Evolutionary conservation across 2,888 invertebrate species (phyloP).

Genomic region (Athalia rosae): DNA sequence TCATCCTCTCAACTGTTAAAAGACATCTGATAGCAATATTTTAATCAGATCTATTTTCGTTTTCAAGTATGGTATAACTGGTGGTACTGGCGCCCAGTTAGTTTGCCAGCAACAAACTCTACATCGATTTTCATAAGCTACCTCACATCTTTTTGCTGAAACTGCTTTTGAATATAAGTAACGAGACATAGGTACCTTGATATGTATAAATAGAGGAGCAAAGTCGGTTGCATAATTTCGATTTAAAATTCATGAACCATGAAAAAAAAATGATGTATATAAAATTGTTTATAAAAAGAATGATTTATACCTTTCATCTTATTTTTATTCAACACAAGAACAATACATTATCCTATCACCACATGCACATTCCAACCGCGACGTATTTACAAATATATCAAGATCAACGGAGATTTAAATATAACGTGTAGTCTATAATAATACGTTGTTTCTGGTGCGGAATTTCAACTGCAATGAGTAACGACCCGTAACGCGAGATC

Average conservation of each 20-base stretch:
- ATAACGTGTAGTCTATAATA: constrained; percentile 10
- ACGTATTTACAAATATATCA: constrained; percentile 25
- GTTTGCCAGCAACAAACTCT: constrained; percentile 78
- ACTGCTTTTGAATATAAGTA: constrained; percentile 31
- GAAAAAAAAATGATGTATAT: constrained; percentile 47
- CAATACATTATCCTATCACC: constrained; percentile 36
- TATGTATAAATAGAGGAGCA: no score
- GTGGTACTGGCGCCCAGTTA: constrained; percentile 87
- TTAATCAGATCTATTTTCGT: constrained; percentile 50
- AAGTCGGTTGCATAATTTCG: no score
- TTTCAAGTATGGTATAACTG: constrained; percentile 88
- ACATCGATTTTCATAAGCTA: constrained; percentile 80
- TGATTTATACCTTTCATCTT: constrained; percentile 29
- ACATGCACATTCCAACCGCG: constrained; percentile 4
- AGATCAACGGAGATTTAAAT: constrained; percentile 3
- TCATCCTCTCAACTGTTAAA: constrained; percentile 16
- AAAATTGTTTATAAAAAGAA: constrained; percentile 65
- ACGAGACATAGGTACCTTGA: neutral
- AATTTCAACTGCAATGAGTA: constrained; percentile 1
- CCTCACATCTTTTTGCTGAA: constrained; percentile 83
- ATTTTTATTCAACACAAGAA: constrained; percentile 17
- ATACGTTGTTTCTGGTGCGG: neutral
- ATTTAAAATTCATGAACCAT: neutral
- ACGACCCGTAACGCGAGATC: constrained; percentile 6
- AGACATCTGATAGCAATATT: neutral